Evolutionary conservation across 2,888 invertebrate genomes (phyloP).

Genomic region (Plemyria rubiginata): DNA sequence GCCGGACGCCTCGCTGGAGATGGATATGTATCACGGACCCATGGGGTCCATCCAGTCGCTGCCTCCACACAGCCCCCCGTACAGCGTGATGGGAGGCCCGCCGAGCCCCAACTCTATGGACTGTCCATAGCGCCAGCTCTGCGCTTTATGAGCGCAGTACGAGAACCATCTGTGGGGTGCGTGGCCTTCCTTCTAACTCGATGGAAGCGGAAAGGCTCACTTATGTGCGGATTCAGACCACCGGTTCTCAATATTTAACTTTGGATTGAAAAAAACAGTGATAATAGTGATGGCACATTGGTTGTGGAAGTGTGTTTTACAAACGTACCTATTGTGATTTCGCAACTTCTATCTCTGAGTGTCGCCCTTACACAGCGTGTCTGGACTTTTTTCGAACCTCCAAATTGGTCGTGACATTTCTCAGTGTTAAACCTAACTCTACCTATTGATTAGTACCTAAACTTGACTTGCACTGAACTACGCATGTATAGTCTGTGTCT

Average conservation of each 20-base stretch:
- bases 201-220: conserved; percentile 12
- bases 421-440: conserved; percentile 1
- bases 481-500: neutral
- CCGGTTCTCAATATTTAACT: conserved; percentile 21
- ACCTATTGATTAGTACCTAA: neutral
- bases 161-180: conserved; percentile 30
- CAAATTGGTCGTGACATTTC: neutral
- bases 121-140: conserved; percentile 87
- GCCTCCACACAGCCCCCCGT: conserved; percentile 89
- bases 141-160: conserved; percentile 71
- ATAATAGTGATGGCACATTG: conserved; percentile 33
- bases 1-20: conserved; percentile 86
- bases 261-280: conserved; percentile 26
- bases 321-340: conserved; percentile 15
- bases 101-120: conserved; percentile 90
- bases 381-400: conserved; percentile 2
- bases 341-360: conserved; percentile 17
- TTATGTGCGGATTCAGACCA: conserved; percentile 8
- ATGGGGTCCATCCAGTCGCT: conserved; percentile 88
- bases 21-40: conserved; percentile 87
- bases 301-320: conserved; percentile 36
- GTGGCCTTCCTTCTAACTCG: conserved; percentile 28
- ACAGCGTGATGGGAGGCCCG: conserved; percentile 87
- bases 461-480: neutral
- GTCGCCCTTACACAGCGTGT: conserved; percentile 2